These are phyloP conservation scores for Tillus elongatus DNA, from an alignment of 2,888 invertebrate genomes.

Conservation along the genomic window DNA sequence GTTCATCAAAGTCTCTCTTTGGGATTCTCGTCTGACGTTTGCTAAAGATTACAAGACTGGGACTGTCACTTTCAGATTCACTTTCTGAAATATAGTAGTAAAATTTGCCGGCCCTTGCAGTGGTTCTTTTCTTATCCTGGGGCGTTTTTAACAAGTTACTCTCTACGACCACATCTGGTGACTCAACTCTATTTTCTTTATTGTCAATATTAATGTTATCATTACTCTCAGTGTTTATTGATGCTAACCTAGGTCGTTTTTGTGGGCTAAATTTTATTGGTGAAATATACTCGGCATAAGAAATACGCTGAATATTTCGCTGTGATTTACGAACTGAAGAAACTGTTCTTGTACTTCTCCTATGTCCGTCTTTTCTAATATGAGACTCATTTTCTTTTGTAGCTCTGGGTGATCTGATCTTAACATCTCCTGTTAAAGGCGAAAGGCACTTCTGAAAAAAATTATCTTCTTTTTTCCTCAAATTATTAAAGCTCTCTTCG, in stretches of 20 bases:
- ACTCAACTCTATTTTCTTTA: background rate
- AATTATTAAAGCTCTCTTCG: conserved; percentile 1
- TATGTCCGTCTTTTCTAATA: background rate
- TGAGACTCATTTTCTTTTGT: too few relatives aligned
- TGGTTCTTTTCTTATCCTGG: too few relatives aligned
- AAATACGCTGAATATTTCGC: background rate
- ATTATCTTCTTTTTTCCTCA: background rate
- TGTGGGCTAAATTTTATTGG: background rate
- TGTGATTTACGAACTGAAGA: background rate
- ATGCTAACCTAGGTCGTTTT: background rate
- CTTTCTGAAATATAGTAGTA: conserved; percentile 6
- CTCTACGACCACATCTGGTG: too few relatives aligned
- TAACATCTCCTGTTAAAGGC: too few relatives aligned
- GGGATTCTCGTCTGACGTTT: background rate
- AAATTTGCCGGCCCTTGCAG: too few relatives aligned
- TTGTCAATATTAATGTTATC: background rate
- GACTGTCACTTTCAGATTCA: conserved; percentile 5
- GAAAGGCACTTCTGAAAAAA: too few relatives aligned
- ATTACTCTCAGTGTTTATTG: background rate
- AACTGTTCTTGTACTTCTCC: background rate
- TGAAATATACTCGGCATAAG: background rate
- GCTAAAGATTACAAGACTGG: conserved; percentile 9
- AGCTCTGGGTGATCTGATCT: too few relatives aligned
- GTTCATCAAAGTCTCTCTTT: conserved; percentile 5
- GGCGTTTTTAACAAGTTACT: background rate